Base-by-base conservation (phyloP, 2,797 vertebrate genomes). In the Tapera naevia region DNA sequence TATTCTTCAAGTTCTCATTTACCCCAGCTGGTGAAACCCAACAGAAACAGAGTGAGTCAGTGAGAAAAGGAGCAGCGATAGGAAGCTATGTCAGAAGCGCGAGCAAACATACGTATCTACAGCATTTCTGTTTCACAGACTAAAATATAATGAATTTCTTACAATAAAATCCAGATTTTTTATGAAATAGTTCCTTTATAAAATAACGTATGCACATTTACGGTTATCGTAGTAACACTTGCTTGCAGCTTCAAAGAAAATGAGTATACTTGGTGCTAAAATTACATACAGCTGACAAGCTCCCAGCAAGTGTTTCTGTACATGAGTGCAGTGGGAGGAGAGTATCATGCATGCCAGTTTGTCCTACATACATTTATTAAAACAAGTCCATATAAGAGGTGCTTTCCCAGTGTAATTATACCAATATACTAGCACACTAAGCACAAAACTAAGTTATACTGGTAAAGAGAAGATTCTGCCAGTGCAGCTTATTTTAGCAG, bases 231-330 rank as follows among this genome's bases (percentile, higher is more conserved):
- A 92, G 90, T 86, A 96, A 95, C 11, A 1, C 82, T 65, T 81
- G 46, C 70, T 94, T 73, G 30, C 70, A 73, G 87, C 66, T 90
- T 88, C 75, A 87, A 86, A 80, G 84, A 75, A 96, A 95, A 89
- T 80, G 35, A 89, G 53, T 84, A 91, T 76, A 74, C 73, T 93
- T 91, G 74, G 85, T 45, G 5, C 91, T 89, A 89, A 91, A 95
- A 96, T 93, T 86, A 96, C 25, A 79, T 46, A 73, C 48, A 91
- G 86, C 69, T 95, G 91, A 91, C 71, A 88, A 86, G 71, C 71
- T 67, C 87, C 69, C 88, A 94, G 87, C 46, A 90, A 92, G 53
- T 32, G 84, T 89, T 92, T 89, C 94, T 67, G 60, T 71, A 69
- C 64, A 28, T 5, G 46, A 93, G 48, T 7, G 18, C 8, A 22